Evolutionary conservation across 1,140 invertebrate species (phyloP).

Genomic region (Saxidomus purpurata): DNA sequence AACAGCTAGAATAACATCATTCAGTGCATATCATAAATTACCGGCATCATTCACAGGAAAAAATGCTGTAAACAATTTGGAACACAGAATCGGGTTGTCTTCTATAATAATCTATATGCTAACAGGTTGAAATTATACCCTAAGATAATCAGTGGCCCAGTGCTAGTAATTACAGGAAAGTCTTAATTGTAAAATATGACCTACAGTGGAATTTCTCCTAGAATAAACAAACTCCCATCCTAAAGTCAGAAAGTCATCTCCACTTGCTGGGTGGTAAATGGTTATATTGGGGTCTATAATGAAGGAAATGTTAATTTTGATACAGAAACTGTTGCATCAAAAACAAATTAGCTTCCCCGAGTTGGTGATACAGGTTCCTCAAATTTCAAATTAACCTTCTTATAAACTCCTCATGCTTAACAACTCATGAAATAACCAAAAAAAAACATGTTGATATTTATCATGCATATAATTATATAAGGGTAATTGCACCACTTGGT

Average conservation of each 20-base stretch:
- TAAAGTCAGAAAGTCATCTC: background rate
- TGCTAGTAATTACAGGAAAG: constrained; percentile 21
- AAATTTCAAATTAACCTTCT: constrained; percentile 27
- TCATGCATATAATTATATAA: no score
- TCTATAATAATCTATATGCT: constrained; percentile 3
- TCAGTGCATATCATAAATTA: constrained; percentile 30
- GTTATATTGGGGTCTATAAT: background rate
- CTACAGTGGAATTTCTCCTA: constrained; percentile 1
- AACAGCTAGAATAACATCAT: background rate
- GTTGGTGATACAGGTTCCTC: background rate
- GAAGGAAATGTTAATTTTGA: background rate
- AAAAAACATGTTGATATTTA: no score
- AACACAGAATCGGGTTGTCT: background rate
- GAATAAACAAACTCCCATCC: background rate
- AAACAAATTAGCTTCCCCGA: constrained; percentile 22
- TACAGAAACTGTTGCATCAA: background rate
- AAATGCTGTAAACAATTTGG: background rate
- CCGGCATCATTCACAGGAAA: background rate
- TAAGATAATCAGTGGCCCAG: constrained; percentile 16
- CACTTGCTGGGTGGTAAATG: constrained; percentile 4
- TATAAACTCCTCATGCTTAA: background rate
- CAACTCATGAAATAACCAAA: no score
- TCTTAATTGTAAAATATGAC: constrained; percentile 21
- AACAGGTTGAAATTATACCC: constrained; percentile 49
- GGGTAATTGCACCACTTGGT: no score